Percentiles rank a stretch among this genome's conserved stretches.
Conservation (phyloP, 2,797 vertebrate species). For the Australoheros facetus region DNA sequence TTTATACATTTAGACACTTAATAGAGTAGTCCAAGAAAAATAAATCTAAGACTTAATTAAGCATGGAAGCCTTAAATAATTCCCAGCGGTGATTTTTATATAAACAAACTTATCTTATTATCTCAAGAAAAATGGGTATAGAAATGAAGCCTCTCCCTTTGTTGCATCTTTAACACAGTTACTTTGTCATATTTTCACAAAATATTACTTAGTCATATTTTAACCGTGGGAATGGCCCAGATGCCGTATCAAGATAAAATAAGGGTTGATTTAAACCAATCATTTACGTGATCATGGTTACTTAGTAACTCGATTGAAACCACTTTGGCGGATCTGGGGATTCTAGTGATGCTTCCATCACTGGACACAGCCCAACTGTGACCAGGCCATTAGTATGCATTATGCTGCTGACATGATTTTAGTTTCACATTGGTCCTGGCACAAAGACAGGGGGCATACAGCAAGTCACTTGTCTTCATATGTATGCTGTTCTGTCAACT, state of each 20-base stretch:
- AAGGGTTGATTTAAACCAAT: neutral
- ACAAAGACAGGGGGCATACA: conserved; percentile 42
- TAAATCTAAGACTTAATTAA: neutral
- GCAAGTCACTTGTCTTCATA: conserved; percentile 59
- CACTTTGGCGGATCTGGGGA: neutral
- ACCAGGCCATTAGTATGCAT: conserved; percentile 39
- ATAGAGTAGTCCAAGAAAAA: neutral
- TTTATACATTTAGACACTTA: conserved; percentile 11
- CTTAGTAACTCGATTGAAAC: conserved; percentile 8
- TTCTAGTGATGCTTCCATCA: neutral
- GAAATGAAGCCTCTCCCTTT: neutral
- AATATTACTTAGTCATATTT: conserved; percentile 25
- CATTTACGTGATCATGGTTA: neutral
- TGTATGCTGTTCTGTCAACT: conserved; percentile 67
- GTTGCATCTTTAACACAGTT: conserved; percentile 14
- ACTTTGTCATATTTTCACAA: neutral
- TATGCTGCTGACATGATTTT: conserved; percentile 35
- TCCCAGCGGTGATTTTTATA: neutral
- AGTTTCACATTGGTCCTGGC: conserved; percentile 33
- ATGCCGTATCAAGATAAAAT: conserved; percentile 12
- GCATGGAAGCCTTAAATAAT: neutral
- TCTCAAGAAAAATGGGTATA: neutral
- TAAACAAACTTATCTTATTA: conserved; percentile 4
- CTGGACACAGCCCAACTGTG: neutral
- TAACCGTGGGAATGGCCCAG: neutral